Evolutionary conservation across 2,888 invertebrate genomes (phyloP).

Genomic region (Dorcus parallelipipedus): DNA sequence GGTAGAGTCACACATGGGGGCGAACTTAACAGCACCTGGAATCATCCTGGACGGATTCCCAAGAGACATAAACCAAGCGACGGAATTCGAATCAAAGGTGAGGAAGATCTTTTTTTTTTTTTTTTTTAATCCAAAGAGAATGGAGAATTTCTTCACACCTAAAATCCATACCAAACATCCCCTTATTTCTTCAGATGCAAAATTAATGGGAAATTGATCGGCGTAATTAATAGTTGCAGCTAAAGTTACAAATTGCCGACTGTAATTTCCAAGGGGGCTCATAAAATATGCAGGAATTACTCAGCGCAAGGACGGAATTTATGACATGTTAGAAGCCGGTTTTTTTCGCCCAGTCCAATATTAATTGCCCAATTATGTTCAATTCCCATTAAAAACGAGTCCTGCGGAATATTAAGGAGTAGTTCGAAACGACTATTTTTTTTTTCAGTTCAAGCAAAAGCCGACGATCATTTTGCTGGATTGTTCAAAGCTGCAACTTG

Average conservation of each 20-base stretch:
- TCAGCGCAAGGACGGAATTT: background rate
- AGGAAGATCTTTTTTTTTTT: conserved; percentile 18
- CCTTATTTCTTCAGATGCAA: conserved; percentile 2
- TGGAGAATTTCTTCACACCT: background rate
- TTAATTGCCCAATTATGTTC: too few species aligned
- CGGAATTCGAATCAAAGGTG: conserved; percentile 87
- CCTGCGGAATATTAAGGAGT: too few species aligned
- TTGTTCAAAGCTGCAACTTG: conserved; percentile 86
- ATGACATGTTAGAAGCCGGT: too few species aligned
- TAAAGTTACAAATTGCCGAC: conserved; percentile 11
- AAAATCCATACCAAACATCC: too few species aligned
- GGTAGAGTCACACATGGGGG: conserved; percentile 65
- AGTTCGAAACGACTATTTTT: conserved; percentile 13
- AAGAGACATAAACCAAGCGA: conserved; percentile 82
- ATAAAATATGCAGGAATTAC: background rate
- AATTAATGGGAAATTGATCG: conserved; percentile 16
- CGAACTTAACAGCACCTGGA: conserved; percentile 64
- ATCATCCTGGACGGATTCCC: conserved; percentile 95
- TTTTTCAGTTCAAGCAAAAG: conserved; percentile 66
- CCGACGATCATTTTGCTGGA: conserved; percentile 84
- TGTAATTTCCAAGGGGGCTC: conserved; percentile 6
- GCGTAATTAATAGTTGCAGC: conserved; percentile 15
- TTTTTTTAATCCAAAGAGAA: background rate
- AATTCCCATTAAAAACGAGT: too few species aligned
- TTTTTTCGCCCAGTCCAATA: too few species aligned